phyloP scores from a whole-genome alignment of 1,140 invertebrate genomes.

The Zophobas morio region DNA sequence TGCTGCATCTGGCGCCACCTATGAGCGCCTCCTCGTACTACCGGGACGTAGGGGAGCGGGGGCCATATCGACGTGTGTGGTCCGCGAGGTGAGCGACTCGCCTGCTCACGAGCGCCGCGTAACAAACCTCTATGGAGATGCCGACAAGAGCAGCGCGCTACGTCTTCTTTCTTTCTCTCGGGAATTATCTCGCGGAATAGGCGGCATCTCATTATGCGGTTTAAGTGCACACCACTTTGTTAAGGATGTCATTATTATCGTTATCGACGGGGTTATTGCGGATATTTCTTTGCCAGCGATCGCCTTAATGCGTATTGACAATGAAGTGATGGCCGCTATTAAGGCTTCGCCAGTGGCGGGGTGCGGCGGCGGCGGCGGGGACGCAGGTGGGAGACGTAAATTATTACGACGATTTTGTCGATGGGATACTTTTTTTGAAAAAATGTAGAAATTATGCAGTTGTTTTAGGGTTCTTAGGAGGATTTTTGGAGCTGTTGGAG shows the following conservation, averaged over 20 bases:
- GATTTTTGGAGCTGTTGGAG: too few species aligned
- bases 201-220: slow-evolving; percentile 48
- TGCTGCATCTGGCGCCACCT: slow-evolving; percentile 48
- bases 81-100: slow-evolving; percentile 60
- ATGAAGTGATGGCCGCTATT: slow-evolving; percentile 21
- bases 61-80: slow-evolving; percentile 59
- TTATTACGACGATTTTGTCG: too few species aligned
- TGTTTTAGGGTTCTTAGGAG: too few species aligned
- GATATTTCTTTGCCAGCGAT: slow-evolving; percentile 23
- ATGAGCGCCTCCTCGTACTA: slow-evolving; percentile 13
- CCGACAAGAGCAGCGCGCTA: slow-evolving; percentile 40
- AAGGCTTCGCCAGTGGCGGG: slow-evolving; percentile 23
- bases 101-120: slow-evolving; percentile 58
- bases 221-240: slow-evolving; percentile 35
- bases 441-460: too few species aligned
- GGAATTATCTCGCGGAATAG: slow-evolving; percentile 46
- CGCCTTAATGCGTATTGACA: slow-evolving; percentile 34
- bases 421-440: too few species aligned
- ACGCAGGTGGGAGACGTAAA: not conserved
- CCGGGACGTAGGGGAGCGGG: slow-evolving; percentile 22
- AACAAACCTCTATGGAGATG: slow-evolving; percentile 55
- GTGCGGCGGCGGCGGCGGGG: not conserved
- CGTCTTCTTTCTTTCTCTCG: slow-evolving; percentile 36
- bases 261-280: slow-evolving; percentile 25
- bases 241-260: slow-evolving; percentile 40